Base-by-base conservation (phyloP, 2,113 vertebrate species). In the Leucopsar rothschildi region DNA sequence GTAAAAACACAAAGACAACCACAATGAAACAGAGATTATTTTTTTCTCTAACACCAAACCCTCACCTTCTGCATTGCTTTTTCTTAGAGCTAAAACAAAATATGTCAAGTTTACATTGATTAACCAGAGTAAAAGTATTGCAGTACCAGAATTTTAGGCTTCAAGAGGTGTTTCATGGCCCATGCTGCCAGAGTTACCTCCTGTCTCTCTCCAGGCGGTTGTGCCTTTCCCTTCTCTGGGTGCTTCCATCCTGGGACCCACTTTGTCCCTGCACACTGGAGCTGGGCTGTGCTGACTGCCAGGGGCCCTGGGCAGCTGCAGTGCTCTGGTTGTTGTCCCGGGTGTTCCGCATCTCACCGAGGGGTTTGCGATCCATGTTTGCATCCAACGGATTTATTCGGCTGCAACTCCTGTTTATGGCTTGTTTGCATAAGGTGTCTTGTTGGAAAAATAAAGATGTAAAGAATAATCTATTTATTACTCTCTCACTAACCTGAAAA, bases 131-230 rank as follows among this genome's bases (percentile, higher is more conserved):
- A 35, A 35, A 35, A 56, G 9, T 5, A 12, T 28, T 65, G n/a
- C 60, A 75, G 25, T 2, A 14, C 3, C 37, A 4, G 4, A 3
- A 50, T 10, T 23, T 78, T 2, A 71, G 27, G 42, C 11, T 56
- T 18, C 44, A 23, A 29, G n/a, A 37, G 2, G 10, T 13, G 29
- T 27, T 2, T 6, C 2, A 3, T 1, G 5, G 9, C 20, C 9
- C 2, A 22, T 12, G 69, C 60, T 52, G 35, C 3, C 2, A 37
- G 21, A 6, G 52, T 95, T 97, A 99, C 99, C 99, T 99, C 91
- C 99, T 98, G 65, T 99, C 98, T 94, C 99, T 98, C 96, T 99
- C 99, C 97, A 98, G 98, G n/a, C 96, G 98, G 97, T 99, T 99
- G 92, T 99, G 99, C 50, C 96, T 98, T 86, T 99, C 99, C 75